These are phyloP conservation scores for Tetramorium alpestre DNA, from an alignment of 1,140 invertebrate genomes.

Conservation along the genomic window DNA sequence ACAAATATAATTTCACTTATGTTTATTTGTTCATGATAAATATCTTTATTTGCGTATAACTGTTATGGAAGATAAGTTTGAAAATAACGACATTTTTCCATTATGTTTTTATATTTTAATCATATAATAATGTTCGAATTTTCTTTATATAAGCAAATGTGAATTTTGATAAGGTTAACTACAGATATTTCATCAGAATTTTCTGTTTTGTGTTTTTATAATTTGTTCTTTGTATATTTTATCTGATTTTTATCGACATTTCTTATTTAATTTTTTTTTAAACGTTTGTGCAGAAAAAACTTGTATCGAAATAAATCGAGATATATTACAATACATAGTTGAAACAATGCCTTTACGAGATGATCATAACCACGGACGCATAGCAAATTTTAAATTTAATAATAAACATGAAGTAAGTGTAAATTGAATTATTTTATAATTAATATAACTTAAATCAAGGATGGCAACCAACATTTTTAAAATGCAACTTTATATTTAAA, in stretches of 20 bases:
- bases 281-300: not conserved
- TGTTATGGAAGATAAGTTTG: conserved; percentile 7
- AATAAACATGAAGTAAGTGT: conserved; percentile 74
- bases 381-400: conserved; percentile 75
- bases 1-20: not conserved
- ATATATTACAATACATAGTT: not conserved
- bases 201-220: not conserved
- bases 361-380: conserved; percentile 56
- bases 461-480: not conserved
- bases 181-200: not conserved
- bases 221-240: not conserved
- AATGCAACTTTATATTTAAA: not conserved
- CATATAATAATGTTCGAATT: not conserved
- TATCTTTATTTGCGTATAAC: not conserved
- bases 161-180: not conserved
- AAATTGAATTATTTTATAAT: conserved; percentile 20
- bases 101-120: not conserved
- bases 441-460: not conserved
- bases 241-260: not conserved
- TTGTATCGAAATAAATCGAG: not conserved
- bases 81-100: not conserved
- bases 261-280: not conserved
- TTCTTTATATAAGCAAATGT: not conserved
- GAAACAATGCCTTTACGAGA: conserved; percentile 73
- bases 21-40: not conserved